Evolutionary conservation across 1,140 invertebrate species (phyloP), one percentile per base, ranked within the genome.

Genomic region (Drosophila setifemur): DNA sequence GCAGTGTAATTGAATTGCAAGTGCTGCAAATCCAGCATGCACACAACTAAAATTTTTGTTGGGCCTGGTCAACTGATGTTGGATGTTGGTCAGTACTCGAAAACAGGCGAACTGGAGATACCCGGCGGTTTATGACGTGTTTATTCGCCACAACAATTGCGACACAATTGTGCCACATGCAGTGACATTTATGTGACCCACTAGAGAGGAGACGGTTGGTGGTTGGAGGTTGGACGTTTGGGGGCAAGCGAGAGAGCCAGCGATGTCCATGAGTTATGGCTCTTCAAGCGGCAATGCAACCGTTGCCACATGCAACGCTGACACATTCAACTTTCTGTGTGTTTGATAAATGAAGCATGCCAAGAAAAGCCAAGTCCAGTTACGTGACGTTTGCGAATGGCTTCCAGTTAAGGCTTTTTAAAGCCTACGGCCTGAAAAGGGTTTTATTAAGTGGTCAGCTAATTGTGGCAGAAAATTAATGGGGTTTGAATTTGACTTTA

Each of bases 151-250:
- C 69, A 66, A 64, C 63, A 66, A 61, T 66, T 78, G 78, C 73
- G 57, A 77, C 77, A 82, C 55, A 73, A 77, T 73, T 76, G 55
- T 77, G 78, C 77, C 78, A 83, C 77, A 83, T 82, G 68, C 78
- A 77, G 61, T 69, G 73, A 82, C 78, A 82, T 73, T 76, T 83
- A 82, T 82, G 73, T 69, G 60, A 77, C 77, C 75, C 75, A 72
- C 64, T 63, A 21, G 40, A 63, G 21, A 31, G 39, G 55, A 45
- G 31, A 11, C 29, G 43, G 40, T 14, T 50, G 55, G 53, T 52
- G 42, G 11, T 9, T 9, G 23, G 7, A 9, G 42, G 12, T n/a
- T n/a, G n/a, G n/a, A n/a, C n/a, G n/a, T n/a, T n/a, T n/a, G 4
- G 8, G 14, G 9, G 35, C 2, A 2, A 40, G 21, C 11, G 33